A percentile compares a stretch with the other conserved stretches of the same genome.
Evolutionary conservation across 2,888 invertebrate genomes (phyloP).

Genomic region (Drosophila affinis): DNA sequence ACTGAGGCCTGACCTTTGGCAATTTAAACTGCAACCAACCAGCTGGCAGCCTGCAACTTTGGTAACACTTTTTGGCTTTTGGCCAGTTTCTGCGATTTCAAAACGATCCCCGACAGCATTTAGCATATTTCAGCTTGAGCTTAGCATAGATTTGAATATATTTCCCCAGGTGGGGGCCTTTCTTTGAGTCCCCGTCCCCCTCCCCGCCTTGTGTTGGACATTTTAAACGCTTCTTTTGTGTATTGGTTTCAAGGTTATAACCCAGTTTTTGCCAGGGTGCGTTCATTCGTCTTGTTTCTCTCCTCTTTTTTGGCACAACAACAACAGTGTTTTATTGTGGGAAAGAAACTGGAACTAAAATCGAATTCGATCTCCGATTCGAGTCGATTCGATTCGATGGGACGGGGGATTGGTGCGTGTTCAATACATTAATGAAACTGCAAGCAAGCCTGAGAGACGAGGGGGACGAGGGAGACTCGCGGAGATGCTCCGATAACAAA

Average conservation of each 20-base stretch:
- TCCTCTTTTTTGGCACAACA: slow-evolving; percentile 43
- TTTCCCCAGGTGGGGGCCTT: slow-evolving; percentile 40
- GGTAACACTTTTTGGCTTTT: slow-evolving; percentile 22
- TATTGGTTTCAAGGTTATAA: slow-evolving; percentile 73
- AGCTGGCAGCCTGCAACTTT: slow-evolving; percentile 9
- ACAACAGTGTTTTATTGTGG: slow-evolving; percentile 65
- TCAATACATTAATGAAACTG: slow-evolving; percentile 58
- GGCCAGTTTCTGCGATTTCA: slow-evolving; percentile 48
- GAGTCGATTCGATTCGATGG: slow-evolving; percentile 35
- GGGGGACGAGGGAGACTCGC: not conserved
- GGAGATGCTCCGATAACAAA: slow-evolving; percentile 60
- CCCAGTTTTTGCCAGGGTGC: slow-evolving; percentile 72
- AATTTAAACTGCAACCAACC: slow-evolving; percentile 64
- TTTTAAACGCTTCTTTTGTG: slow-evolving; percentile 65
- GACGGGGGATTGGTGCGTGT: slow-evolving; percentile 55
- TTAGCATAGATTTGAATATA: slow-evolving; percentile 66
- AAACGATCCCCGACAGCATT: slow-evolving; percentile 47
- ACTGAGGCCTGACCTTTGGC: slow-evolving; percentile 71
- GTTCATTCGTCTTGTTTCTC: slow-evolving; percentile 29
- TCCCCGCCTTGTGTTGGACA: slow-evolving; percentile 51
- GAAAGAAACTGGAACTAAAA: slow-evolving; percentile 62
- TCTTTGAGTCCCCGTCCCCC: slow-evolving; percentile 31
- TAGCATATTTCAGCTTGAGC: slow-evolving; percentile 68
- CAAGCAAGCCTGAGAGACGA: slow-evolving; percentile 28
- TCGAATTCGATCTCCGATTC: slow-evolving; percentile 56